Base-by-base conservation (phyloP, 1,140 invertebrate species). In the Parapsyche elsis region DNA sequence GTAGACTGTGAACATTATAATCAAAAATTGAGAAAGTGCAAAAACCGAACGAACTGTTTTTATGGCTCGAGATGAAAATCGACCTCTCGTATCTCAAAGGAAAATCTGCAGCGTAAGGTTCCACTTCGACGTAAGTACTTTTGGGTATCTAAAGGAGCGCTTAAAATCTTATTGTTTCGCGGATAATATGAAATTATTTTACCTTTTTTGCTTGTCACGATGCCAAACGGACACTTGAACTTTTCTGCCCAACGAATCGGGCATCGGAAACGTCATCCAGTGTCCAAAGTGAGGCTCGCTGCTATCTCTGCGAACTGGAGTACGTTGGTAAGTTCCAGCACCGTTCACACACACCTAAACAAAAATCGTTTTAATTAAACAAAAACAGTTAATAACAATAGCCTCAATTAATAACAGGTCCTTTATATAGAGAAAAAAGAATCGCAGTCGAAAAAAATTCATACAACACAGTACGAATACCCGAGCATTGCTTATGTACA, bases 221-320 rank as follows among this genome's bases (percentile, higher is more conserved):
- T 83, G 82, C 82, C 82, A 83, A 5, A 83, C 82, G 21, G 82
- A 83, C 0, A 83, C 59, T 61, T 83, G 77, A 16, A 83, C 46
- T 67, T 61, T 73, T 14, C 59, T 77, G 1, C 49, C 78, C 0
- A 45, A 12, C 12, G 53, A 10, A 0, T 74, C 38, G 0, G 82
- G 70, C 19, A 80, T 9, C 10, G 77, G 80, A 45, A 83, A 59
- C 0, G 57, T 46, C 30, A 83, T 78, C 21, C 14, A 10, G 19
- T 78, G 79, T 4, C 71, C 80, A 38, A 80, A 83, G 14, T 78
- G 67, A 1, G 82, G 82, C 23, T 75, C 76, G 67, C 44, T 78
- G 74, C 77, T 80, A 30, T 81, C 78, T 26, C 78, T 71, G 10
- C 74, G 61, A 0, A 83, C 82, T 19, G 82, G 82, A 12, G 82